phyloP scores from a whole-genome alignment of 2,888 invertebrate genomes.

The Parthenolecanium corni region DNA sequence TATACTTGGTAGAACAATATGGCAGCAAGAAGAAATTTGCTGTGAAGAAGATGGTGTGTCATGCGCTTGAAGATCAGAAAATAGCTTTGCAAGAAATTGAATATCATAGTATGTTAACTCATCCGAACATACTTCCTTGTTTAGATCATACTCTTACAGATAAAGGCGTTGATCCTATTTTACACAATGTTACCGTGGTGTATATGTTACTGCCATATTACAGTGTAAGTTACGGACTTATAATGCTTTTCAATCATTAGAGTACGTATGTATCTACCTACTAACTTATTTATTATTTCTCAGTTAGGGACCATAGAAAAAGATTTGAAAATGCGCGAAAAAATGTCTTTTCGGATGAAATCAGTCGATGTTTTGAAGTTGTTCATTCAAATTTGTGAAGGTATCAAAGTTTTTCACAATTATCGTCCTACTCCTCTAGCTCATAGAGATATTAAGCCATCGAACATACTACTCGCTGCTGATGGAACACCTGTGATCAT shows the following conservation, averaged over 20 bases:
- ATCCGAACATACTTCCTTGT: slow-evolving; percentile 60
- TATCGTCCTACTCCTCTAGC: slow-evolving; percentile 60
- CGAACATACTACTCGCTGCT: slow-evolving; percentile 65
- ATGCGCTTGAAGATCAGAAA: slow-evolving; percentile 63
- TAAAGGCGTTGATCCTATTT: slow-evolving; percentile 48
- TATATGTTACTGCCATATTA: slow-evolving; percentile 23
- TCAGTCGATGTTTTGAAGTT: slow-evolving; percentile 54
- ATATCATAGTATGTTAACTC: slow-evolving; percentile 52
- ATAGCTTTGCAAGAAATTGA: slow-evolving; percentile 60
- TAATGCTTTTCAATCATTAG: no score
- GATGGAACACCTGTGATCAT: slow-evolving; percentile 62
- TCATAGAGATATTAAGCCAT: slow-evolving; percentile 76
- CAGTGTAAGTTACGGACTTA: not conserved
- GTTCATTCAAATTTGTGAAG: slow-evolving; percentile 62
- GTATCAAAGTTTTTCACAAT: slow-evolving; percentile 60
- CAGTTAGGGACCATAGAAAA: slow-evolving; percentile 62
- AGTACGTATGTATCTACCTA: not conserved
- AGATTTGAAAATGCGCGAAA: slow-evolving; percentile 50
- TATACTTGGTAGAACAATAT: slow-evolving; percentile 6
- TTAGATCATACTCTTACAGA: slow-evolving; percentile 53
- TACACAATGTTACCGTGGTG: slow-evolving; percentile 4
- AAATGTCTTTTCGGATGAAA: slow-evolving; percentile 49
- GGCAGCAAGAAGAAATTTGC: slow-evolving; percentile 55
- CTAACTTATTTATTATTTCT: slow-evolving; percentile 28
- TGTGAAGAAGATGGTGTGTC: slow-evolving; percentile 68